Conservation (phyloP, 1,140 invertebrate species). For the Ephestia elutella region DNA sequence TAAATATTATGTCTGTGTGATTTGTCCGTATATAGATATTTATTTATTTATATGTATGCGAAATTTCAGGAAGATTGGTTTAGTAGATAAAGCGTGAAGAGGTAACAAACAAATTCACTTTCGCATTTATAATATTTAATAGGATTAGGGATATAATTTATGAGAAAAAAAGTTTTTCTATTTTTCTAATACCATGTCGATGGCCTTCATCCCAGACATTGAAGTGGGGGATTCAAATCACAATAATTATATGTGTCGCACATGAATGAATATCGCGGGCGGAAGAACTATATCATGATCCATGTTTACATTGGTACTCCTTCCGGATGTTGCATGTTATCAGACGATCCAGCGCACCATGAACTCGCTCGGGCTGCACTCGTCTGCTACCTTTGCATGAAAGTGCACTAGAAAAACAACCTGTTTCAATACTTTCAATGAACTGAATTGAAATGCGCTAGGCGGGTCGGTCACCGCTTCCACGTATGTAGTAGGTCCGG, state of each 20-base stretch:
- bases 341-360: neutral
- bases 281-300: neutral
- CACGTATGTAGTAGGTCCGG: neutral
- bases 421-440: conserved; percentile 24
- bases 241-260: neutral
- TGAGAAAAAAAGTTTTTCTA: too few relatives aligned
- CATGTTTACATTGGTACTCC: neutral
- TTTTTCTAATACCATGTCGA: too few relatives aligned
- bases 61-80: too few relatives aligned
- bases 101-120: too few relatives aligned
- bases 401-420: conserved; percentile 24
- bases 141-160: too few relatives aligned
- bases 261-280: neutral
- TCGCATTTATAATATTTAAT: too few relatives aligned
- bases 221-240: neutral
- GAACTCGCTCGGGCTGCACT: neutral
- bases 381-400: conserved; percentile 12
- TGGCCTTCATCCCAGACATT: neutral
- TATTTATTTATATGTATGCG: too few relatives aligned
- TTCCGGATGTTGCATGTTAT: neutral
- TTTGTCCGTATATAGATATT: too few relatives aligned
- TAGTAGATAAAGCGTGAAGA: too few relatives aligned
- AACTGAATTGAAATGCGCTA: conserved; percentile 27
- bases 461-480: conserved; percentile 15
- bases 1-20: too few relatives aligned